phyloP scores from a whole-genome alignment of 2,113 vertebrate species.

The Dermatemys mawii region DNA sequence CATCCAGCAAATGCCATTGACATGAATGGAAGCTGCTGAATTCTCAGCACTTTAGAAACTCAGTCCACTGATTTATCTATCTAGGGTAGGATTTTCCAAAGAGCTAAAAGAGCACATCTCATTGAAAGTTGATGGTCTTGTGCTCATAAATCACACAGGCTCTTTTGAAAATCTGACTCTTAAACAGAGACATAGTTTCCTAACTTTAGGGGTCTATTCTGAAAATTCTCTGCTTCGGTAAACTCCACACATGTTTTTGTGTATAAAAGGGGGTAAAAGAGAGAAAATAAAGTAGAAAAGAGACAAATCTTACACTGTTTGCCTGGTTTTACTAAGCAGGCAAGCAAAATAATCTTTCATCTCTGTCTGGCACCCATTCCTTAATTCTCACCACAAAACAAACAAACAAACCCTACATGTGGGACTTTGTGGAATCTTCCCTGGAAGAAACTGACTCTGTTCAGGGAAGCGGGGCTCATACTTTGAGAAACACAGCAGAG shows the following conservation, averaged over 20 bases:
- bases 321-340: background rate
- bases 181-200: background rate
- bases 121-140: background rate
- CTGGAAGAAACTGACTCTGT: background rate
- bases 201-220: background rate
- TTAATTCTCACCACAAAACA: background rate
- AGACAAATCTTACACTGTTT: background rate
- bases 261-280: background rate
- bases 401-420: background rate
- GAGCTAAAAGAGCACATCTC: background rate
- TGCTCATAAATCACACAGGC: background rate
- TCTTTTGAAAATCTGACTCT: background rate
- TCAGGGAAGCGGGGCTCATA: background rate
- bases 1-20: background rate
- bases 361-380: background rate
- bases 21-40: background rate
- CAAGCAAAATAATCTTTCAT: background rate
- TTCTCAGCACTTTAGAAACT: background rate
- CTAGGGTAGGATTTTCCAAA: background rate
- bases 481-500: background rate
- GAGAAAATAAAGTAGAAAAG: background rate
- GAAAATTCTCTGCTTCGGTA: background rate
- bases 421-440: constrained; percentile 2
- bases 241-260: background rate
- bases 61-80: background rate